Evolutionary conservation across 2,888 invertebrate genomes (phyloP).

Genomic region (Phytoseiulus persimilis): DNA sequence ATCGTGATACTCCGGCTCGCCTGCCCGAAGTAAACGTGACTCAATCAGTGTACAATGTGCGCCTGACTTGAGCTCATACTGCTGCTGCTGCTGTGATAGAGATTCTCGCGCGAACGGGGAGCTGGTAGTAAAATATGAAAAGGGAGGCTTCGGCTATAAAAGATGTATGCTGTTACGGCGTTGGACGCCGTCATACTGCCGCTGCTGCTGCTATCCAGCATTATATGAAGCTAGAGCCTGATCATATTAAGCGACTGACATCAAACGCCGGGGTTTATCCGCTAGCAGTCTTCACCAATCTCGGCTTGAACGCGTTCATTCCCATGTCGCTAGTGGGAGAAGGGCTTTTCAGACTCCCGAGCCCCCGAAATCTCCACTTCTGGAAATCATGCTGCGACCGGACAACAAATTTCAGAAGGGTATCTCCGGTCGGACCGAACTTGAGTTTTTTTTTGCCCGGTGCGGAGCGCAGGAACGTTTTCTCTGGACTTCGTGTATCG

Average conservation of each 20-base stretch:
- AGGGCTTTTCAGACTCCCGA: background rate
- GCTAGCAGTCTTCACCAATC: background rate
- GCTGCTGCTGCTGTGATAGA: background rate
- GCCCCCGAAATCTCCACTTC: no score
- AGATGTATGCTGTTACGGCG: background rate
- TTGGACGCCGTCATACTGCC: background rate
- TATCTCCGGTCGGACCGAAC: no score
- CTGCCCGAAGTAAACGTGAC: background rate
- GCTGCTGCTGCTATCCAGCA: background rate
- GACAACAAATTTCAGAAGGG: no score
- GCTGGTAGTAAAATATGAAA: slow-evolving; percentile 38
- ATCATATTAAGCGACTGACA: background rate
- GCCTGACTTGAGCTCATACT: background rate
- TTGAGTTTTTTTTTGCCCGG: no score
- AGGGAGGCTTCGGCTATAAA: slow-evolving; percentile 9
- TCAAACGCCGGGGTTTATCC: background rate
- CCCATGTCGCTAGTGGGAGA: background rate
- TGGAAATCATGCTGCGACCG: no score
- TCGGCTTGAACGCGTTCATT: background rate
- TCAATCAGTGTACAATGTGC: slow-evolving; percentile 5
- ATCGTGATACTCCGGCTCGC: background rate
- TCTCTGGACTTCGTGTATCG: no score
- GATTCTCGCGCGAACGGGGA: background rate
- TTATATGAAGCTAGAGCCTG: background rate
- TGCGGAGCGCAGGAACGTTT: no score